These are phyloP conservation scores for Autographa pulchrina DNA, from an alignment of 2,888 invertebrate genomes.

Conservation along the genomic window DNA sequence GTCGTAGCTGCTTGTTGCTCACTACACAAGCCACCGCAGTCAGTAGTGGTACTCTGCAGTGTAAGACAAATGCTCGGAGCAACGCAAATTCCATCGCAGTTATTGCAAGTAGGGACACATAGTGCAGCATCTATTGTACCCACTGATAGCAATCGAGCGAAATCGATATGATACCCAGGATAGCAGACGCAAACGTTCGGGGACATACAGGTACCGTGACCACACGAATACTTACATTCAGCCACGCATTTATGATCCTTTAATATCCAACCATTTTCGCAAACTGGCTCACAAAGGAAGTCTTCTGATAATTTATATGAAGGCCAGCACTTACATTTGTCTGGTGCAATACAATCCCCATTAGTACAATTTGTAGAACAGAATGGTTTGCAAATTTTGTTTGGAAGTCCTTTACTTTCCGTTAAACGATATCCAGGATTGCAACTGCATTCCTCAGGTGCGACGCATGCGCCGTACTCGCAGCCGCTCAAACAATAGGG, in stretches of 20 bases:
- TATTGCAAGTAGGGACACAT: slow-evolving; percentile 35
- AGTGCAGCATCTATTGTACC: slow-evolving; percentile 8
- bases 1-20: background rate
- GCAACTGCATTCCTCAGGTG: slow-evolving; percentile 52
- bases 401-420: background rate
- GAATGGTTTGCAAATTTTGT: slow-evolving; percentile 53
- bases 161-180: slow-evolving; percentile 55
- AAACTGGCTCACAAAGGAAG: slow-evolving; percentile 31
- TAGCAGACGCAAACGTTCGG: slow-evolving; percentile 67
- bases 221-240: slow-evolving; percentile 23
- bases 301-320: slow-evolving; percentile 15
- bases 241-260: slow-evolving; percentile 5
- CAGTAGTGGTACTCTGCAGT: no score
- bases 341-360: slow-evolving; percentile 63
- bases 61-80: slow-evolving; percentile 28
- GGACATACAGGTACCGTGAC: slow-evolving; percentile 59
- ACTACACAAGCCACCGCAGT: background rate
- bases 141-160: background rate
- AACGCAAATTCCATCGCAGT: slow-evolving; percentile 25
- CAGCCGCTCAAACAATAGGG: slow-evolving; percentile 48
- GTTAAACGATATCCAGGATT: slow-evolving; percentile 40
- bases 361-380: slow-evolving; percentile 69
- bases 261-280: background rate
- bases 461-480: slow-evolving; percentile 41
- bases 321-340: slow-evolving; percentile 62